Percentiles rank a stretch among this genome's conserved stretches.
Conservation (phyloP, 2,797 vertebrate genomes). For the Pantherophis alleghaniensis region DNA sequence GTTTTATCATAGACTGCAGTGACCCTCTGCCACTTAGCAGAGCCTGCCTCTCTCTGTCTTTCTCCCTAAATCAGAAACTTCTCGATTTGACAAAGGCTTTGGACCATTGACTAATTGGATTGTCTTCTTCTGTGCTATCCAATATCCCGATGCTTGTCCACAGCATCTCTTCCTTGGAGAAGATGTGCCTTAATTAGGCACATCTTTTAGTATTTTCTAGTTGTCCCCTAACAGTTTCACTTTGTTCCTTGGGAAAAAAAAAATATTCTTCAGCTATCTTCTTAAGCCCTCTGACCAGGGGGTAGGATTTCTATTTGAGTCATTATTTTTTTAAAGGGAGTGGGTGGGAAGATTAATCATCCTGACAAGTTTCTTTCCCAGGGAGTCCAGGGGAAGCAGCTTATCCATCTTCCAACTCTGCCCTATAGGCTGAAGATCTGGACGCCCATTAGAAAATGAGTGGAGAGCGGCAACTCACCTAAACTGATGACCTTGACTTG, state of each 20-base stretch:
- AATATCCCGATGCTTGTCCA: not conserved
- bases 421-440: conserved; percentile 4
- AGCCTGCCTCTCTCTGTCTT: not conserved
- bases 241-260: not conserved
- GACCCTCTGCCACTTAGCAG: not conserved
- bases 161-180: not conserved
- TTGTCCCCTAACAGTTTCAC: too few species aligned
- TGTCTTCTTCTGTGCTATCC: not conserved
- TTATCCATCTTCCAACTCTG: conserved; percentile 38
- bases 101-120: not conserved
- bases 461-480: not conserved
- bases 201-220: not conserved
- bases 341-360: conserved; percentile 45
- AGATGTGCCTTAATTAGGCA: too few species aligned
- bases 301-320: conserved; percentile 21
- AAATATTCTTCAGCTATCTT: not conserved
- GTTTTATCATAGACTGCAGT: not conserved
- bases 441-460: not conserved
- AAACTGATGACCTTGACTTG: not conserved
- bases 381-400: not conserved
- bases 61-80: not conserved
- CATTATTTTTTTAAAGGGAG: conserved; percentile 3
- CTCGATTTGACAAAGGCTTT: not conserved
- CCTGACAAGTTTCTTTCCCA: conserved; percentile 43
- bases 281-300: conserved; percentile 2